phyloP scores from a whole-genome alignment of 1,140 invertebrate genomes.

The Penaeus japonicus region DNA sequence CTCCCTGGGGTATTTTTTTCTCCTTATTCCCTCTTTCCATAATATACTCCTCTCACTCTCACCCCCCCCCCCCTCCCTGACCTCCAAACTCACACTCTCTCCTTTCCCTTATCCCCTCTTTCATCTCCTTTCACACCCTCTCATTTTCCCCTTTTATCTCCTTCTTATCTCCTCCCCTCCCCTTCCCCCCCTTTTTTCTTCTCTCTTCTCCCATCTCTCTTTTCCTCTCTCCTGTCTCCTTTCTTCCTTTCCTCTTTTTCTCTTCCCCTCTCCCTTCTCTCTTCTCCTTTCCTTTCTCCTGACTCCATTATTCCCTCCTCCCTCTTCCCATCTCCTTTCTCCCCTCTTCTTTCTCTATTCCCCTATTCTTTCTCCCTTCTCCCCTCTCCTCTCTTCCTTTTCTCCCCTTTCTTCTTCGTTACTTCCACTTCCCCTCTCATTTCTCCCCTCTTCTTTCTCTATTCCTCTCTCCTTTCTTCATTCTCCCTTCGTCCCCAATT shows the following conservation, averaged over 20 bases:
- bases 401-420: too few species aligned
- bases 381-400: too few species aligned
- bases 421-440: too few species aligned
- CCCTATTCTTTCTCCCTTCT: too few species aligned
- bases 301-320: too few species aligned
- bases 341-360: too few species aligned
- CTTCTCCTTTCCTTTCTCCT: neutral
- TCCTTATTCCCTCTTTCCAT: neutral
- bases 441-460: too few species aligned
- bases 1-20: neutral
- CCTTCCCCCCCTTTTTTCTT: neutral
- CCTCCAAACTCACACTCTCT: too few species aligned
- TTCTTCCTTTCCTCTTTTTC: neutral
- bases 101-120: neutral
- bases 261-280: neutral
- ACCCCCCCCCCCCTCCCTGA: neutral
- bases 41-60: neutral
- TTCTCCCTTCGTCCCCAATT: too few species aligned
- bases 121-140: neutral
- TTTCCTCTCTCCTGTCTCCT: neutral
- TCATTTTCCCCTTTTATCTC: neutral
- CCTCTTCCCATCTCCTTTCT: too few species aligned
- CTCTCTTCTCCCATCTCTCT: neutral
- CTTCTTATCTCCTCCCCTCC: neutral
- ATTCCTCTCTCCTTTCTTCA: too few species aligned